Conservation (phyloP, 2,797 vertebrate species). For the Pangasius djambal region DNA sequence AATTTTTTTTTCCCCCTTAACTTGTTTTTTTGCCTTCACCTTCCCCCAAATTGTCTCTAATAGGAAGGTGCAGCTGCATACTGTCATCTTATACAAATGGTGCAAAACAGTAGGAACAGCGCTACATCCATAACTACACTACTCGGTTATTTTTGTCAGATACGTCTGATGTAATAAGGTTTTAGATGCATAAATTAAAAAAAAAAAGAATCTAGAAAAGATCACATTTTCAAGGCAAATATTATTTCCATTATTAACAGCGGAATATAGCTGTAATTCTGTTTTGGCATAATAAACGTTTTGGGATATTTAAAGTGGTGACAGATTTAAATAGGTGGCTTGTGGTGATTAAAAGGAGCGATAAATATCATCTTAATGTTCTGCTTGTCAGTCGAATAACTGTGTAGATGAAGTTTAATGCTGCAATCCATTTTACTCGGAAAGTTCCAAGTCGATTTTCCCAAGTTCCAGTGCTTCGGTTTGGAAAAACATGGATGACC, state of each 20-base stretch:
- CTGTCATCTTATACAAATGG: constrained; percentile 36
- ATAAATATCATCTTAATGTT: neutral
- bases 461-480: neutral
- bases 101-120: constrained; percentile 17
- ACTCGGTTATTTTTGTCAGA: constrained; percentile 7
- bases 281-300: constrained; percentile 8
- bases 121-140: constrained; percentile 14
- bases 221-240: constrained; percentile 27
- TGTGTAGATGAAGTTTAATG: no score
- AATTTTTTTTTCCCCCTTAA: no score
- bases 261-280: neutral
- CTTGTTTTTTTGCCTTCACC: neutral
- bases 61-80: constrained; percentile 39
- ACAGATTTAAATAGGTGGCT: neutral
- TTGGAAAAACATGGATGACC: neutral
- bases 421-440: no score
- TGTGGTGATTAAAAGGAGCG: neutral
- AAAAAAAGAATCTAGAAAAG: neutral
- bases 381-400: neutral
- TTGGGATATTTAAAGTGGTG: neutral
- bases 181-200: constrained; percentile 10
- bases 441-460: neutral
- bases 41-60: constrained; percentile 22
- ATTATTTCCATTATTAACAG: neutral
- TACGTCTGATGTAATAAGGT: neutral